Evolutionary conservation across 2,888 invertebrate genomes (phyloP).

Genomic region (Masnerella sp.): DNA sequence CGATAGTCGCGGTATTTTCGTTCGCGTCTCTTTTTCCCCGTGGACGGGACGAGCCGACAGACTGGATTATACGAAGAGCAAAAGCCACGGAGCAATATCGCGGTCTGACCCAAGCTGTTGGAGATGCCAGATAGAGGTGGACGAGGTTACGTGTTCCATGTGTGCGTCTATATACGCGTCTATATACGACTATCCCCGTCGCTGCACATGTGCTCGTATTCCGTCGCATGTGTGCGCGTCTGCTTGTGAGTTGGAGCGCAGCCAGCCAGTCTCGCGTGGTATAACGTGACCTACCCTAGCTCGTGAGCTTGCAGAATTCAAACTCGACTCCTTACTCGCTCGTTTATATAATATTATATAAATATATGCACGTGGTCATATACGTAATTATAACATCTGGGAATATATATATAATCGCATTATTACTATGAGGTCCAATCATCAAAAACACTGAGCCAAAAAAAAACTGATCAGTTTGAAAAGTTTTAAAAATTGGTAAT

Average conservation of each 20-base stretch:
- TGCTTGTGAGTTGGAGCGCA: conserved; percentile 65
- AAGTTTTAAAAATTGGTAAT: too few relatives aligned
- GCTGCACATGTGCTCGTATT: conserved; percentile 33
- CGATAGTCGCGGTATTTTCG: conserved; percentile 32
- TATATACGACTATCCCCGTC: too few relatives aligned
- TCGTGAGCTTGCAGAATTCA: conserved; percentile 62
- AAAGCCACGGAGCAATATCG: conserved; percentile 68
- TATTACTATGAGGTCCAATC: too few relatives aligned
- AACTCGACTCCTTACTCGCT: conserved; percentile 37
- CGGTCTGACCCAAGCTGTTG: conserved; percentile 70
- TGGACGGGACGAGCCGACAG: conserved; percentile 46
- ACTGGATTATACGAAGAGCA: conserved; percentile 62
- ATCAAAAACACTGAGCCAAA: too few relatives aligned
- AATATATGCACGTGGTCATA: neutral
- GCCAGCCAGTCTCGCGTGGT: conserved; percentile 68
- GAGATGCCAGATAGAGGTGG: conserved; percentile 68
- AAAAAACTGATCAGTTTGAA: too few relatives aligned
- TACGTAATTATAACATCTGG: neutral
- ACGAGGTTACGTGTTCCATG: conserved; percentile 39
- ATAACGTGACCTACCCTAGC: conserved; percentile 56
- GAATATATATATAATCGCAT: conserved; percentile 18
- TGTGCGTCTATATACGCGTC: conserved; percentile 10
- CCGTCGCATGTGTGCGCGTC: neutral
- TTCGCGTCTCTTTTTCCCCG: conserved; percentile 25
- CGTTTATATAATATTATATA: conserved; percentile 25